phyloP scores from a whole-genome alignment of 1,140 invertebrate species.

The Ditylenchus dipsaci region DNA sequence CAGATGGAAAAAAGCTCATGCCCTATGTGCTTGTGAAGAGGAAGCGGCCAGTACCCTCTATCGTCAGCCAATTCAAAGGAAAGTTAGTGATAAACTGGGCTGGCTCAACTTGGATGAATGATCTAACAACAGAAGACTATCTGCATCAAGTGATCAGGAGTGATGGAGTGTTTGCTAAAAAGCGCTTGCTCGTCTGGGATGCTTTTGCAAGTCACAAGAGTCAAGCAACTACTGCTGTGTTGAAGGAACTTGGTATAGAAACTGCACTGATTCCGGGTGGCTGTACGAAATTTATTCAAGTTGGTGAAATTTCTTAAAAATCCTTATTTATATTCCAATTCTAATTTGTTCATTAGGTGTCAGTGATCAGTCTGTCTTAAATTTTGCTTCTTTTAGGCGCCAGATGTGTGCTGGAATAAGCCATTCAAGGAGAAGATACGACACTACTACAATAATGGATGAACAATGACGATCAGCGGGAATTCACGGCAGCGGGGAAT shows the following conservation, averaged over 20 bases:
- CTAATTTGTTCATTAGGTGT: no score
- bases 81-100: no score
- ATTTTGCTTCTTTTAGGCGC: not conserved
- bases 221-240: no score
- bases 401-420: not conserved
- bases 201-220: no score
- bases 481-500: not conserved
- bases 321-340: not conserved
- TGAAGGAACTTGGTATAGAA: not conserved
- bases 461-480: not conserved
- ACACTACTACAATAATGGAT: not conserved
- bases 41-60: no score
- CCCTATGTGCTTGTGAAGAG: no score
- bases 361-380: no score
- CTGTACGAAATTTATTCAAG: not conserved
- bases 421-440: no score
- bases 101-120: slow-evolving; percentile 6
- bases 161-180: not conserved
- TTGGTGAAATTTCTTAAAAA: not conserved
- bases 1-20: no score
- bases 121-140: not conserved
- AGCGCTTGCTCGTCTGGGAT: no score
- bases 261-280: not conserved
- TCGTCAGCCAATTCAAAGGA: no score
- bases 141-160: not conserved